Base-by-base conservation (phyloP, 1,140 invertebrate species). In the Bilobella aurantiaca region DNA sequence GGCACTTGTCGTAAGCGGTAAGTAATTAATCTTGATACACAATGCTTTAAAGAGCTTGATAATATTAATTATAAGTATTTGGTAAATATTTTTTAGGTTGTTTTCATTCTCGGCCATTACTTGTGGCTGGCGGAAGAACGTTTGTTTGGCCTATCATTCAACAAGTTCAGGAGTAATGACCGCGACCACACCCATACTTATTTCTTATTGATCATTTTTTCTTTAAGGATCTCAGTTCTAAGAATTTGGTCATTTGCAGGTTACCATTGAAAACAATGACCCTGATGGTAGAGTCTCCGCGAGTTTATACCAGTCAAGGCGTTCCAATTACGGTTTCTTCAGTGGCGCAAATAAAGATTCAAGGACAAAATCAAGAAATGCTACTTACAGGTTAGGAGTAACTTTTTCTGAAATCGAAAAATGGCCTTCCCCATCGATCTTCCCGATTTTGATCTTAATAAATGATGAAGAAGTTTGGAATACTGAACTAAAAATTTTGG, bases 231-330 rank as follows among this genome's bases (percentile, higher is more conserved):
- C n/a, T n/a, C n/a, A n/a, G n/a, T n/a, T n/a, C n/a, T n/a, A n/a
- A n/a, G n/a, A n/a, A n/a, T n/a, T n/a, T n/a, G n/a, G n/a, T n/a
- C n/a, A n/a, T n/a, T n/a, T 66, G 78, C 74, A 90, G 93, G 78
- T 93, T 98, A 75, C 93, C 91, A 21, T 81, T 98, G 61, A 97
- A 97, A 78, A 96, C 92, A 3, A 96, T 97, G 92, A 97, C 93
- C 2, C 81, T 98, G 29, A 88, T 91, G 80, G 89, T 93, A 34
- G 89, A 91, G 77, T 91, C 88, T 74, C 88, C 89, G 1, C 91
- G 68, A 70, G 66, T 69, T 3, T 69, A 98, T 77, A 97, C 94
- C 28, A 90, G 90, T 75, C 91, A 95, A 79, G 95, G 95, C 62
- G 95, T 98, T 31, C 91, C 95, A 18, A 94, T 98, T 77, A 95